Evolutionary conservation across 2,113 vertebrate species (phyloP).

Genomic region (Proterorhinus semilunaris): DNA sequence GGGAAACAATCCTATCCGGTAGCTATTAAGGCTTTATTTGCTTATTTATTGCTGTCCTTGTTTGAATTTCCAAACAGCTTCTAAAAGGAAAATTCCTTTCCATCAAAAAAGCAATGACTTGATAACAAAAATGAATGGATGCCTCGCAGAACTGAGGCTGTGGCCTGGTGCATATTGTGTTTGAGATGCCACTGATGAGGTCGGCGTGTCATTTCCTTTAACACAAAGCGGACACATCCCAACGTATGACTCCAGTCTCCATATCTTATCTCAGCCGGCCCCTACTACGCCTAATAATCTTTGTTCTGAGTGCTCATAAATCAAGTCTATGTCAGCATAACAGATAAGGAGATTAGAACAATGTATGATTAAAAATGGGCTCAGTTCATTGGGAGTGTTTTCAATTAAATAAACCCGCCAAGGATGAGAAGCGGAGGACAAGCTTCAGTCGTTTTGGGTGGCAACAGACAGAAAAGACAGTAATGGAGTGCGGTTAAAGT

Average conservation of each 20-base stretch:
- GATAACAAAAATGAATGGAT: slow-evolving; percentile 22
- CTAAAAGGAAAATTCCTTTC: slow-evolving; percentile 32
- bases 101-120: slow-evolving; percentile 13
- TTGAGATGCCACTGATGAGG: slow-evolving; percentile 28
- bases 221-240: slow-evolving; percentile 33
- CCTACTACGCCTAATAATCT: slow-evolving; percentile 41
- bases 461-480: slow-evolving; percentile 12
- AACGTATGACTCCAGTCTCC: slow-evolving; percentile 27
- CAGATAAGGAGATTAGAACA: slow-evolving; percentile 62
- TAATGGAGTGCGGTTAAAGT: slow-evolving; percentile 33
- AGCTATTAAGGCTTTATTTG: neutral
- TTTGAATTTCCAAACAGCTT: slow-evolving; percentile 11
- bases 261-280: slow-evolving; percentile 41
- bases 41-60: slow-evolving; percentile 6
- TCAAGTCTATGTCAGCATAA: slow-evolving; percentile 51
- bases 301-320: slow-evolving; percentile 54
- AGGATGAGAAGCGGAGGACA: slow-evolving; percentile 28
- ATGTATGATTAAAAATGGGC: slow-evolving; percentile 58
- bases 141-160: slow-evolving; percentile 4
- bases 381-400: slow-evolving; percentile 48
- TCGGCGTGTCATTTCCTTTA: slow-evolving; percentile 51
- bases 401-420: slow-evolving; percentile 52
- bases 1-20: neutral
- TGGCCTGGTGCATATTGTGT: slow-evolving; percentile 9
- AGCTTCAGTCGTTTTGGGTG: slow-evolving; percentile 30